phyloP scores from a whole-genome alignment of 1,140 invertebrate species.

The Melanaphis sacchari region DNA sequence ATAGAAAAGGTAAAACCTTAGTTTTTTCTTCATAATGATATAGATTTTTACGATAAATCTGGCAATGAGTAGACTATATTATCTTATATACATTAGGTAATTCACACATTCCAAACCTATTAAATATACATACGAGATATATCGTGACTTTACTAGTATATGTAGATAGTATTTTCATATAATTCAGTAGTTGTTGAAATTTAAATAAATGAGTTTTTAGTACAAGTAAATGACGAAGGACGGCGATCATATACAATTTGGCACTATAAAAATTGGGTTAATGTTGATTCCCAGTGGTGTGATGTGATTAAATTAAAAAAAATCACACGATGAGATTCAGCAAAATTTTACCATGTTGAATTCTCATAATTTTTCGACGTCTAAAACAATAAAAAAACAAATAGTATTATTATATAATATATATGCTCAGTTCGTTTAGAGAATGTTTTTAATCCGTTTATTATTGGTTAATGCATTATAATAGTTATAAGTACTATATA shows the following conservation, averaged over 20 bases:
- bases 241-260: neutral
- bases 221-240: neutral
- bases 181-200: neutral
- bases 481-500: neutral
- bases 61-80: neutral
- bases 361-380: neutral
- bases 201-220: conserved; percentile 23
- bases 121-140: neutral
- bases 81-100: neutral
- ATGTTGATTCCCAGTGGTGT: neutral
- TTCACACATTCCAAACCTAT: neutral
- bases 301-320: neutral
- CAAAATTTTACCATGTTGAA: neutral
- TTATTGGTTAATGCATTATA: neutral
- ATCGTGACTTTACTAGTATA: neutral
- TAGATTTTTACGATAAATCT: conserved; percentile 9
- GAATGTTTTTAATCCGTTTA: neutral
- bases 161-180: neutral
- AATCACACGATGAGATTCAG: conserved; percentile 1
- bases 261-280: conserved; percentile 38
- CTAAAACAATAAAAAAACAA: neutral
- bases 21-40: neutral
- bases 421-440: neutral
- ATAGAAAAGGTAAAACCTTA: neutral
- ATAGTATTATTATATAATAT: neutral